phyloP scores from a whole-genome alignment of 2,888 invertebrate genomes.

The Oasisia sp. region DNA sequence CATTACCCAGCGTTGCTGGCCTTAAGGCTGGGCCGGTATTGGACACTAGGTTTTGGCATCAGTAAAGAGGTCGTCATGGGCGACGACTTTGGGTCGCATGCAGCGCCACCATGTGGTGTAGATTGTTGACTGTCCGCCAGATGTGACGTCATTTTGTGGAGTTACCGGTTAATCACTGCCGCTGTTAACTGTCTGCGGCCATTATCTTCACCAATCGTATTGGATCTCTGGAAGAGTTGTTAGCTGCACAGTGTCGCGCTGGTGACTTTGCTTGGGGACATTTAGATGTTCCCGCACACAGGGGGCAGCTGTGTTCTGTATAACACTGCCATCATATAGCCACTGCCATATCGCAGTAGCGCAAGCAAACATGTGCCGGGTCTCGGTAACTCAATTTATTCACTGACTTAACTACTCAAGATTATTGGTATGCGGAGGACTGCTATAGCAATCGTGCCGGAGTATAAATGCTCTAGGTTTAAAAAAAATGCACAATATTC shows the following conservation, averaged over 20 bases:
- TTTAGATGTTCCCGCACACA: not conserved
- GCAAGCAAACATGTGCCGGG: not conserved
- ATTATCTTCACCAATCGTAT: not conserved
- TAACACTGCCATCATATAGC: not conserved
- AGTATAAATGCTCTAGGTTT: not conserved
- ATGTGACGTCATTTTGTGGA: not conserved
- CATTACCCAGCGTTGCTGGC: not conserved
- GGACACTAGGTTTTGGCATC: conserved; percentile 13
- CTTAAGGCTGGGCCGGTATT: not conserved
- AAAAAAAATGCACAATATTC: not conserved
- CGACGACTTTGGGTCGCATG: not conserved
- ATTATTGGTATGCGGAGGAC: not conserved
- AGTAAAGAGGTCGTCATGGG: not conserved
- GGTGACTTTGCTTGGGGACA: not conserved
- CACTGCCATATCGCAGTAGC: not conserved
- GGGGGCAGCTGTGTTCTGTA: not conserved
- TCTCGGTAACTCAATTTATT: not conserved
- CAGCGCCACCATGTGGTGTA: not conserved
- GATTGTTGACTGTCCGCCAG: not conserved
- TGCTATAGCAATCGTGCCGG: not conserved
- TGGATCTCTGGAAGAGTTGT: not conserved
- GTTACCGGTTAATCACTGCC: not conserved
- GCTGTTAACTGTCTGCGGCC: not conserved
- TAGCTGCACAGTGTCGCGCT: not conserved
- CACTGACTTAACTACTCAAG: not conserved